A percentile compares a stretch with the other conserved stretches of the same genome.
Evolutionary conservation across 2,113 vertebrate genomes (phyloP).

Genomic region (Phocoena sinus): DNA sequence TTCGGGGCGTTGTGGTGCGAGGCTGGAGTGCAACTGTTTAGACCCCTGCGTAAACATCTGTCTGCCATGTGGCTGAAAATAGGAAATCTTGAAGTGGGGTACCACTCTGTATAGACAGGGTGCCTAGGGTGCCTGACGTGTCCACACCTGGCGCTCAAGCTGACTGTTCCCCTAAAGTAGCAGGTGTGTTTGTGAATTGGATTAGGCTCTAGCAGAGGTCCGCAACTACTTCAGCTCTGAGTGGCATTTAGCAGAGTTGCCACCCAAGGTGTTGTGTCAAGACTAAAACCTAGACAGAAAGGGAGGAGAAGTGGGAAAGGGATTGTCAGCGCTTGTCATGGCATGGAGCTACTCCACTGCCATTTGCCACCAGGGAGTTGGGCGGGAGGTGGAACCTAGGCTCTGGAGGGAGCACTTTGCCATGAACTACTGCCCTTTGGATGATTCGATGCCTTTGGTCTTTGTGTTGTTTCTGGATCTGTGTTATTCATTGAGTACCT

Average conservation of each 20-base stretch:
- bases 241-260: not conserved
- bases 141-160: not conserved
- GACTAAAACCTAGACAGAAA: not conserved
- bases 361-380: not conserved
- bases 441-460: not conserved
- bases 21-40: not conserved
- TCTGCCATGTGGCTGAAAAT: not conserved
- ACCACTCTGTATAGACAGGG: not conserved
- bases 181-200: not conserved
- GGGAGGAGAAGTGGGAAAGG: not conserved
- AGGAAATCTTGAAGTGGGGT: not conserved
- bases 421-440: not conserved
- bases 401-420: not conserved
- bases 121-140: not conserved
- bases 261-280: not conserved
- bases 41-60: not conserved
- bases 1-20: not conserved
- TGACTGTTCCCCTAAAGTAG: not conserved
- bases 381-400: not conserved
- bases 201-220: not conserved
- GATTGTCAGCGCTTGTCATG: not conserved
- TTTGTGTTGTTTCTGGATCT: not conserved
- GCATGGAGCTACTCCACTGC: not conserved
- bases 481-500: not conserved
- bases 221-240: not conserved